These are phyloP conservation scores for Acanthurus lineatus DNA, from an alignment of 2,797 vertebrate species.

Conservation along the genomic window DNA sequence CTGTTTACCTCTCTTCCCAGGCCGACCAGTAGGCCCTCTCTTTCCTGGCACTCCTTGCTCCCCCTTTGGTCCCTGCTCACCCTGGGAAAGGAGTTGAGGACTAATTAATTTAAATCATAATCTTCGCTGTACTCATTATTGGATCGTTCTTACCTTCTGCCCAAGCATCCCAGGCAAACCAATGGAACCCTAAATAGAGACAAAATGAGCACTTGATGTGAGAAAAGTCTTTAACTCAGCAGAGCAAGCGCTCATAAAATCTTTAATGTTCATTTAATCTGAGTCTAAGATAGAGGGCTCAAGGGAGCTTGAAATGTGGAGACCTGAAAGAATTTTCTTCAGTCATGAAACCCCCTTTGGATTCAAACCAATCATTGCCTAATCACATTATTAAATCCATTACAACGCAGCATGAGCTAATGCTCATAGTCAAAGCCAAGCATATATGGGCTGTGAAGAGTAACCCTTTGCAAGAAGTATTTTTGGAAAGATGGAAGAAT, in stretches of 20 bases:
- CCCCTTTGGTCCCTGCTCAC: constrained; percentile 94
- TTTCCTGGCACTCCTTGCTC: constrained; percentile 89
- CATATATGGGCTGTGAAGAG: neutral
- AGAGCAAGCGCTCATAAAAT: neutral
- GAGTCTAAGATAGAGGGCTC: constrained; percentile 6
- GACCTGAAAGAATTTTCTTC: neutral
- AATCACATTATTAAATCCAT: constrained; percentile 4
- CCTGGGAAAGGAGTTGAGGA: constrained; percentile 78
- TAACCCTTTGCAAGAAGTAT: neutral
- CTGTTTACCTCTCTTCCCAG: constrained; percentile 95
- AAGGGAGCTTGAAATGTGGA: constrained; percentile 12
- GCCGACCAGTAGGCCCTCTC: constrained; percentile 93
- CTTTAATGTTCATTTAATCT: constrained; percentile 19
- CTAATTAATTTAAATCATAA: constrained; percentile 1
- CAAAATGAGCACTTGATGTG: constrained; percentile 20
- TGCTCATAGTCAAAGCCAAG: neutral
- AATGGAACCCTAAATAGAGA: constrained; percentile 78
- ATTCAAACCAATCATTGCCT: constrained; percentile 3
- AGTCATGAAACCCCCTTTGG: constrained; percentile 8
- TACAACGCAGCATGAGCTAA: neutral
- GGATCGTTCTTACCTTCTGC: constrained; percentile 87
- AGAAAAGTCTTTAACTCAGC: constrained; percentile 31
- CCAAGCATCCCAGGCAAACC: constrained; percentile 95
- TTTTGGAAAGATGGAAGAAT: constrained; percentile 3
- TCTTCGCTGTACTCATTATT: neutral